Percentiles rank a stretch among this genome's conserved stretches.
These are phyloP conservation scores for Hoplostethus atlanticus DNA, from an alignment of 2,797 vertebrate species.

Conservation along the genomic window DNA sequence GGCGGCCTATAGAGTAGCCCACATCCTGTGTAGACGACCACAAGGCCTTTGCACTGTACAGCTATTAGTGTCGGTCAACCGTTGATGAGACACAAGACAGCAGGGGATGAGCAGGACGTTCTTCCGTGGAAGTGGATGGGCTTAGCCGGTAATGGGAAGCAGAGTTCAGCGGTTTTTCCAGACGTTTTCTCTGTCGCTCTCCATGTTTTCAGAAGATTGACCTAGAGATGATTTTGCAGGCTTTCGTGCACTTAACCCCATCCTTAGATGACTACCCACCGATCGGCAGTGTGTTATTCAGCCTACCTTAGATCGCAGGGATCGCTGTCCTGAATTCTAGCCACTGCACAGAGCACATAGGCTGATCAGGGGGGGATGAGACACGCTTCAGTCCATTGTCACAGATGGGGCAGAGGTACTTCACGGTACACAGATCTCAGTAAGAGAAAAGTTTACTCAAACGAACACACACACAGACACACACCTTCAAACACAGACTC, in stretches of 20 bases:
- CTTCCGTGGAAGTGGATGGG: slow-evolving; percentile 21
- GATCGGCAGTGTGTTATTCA: background rate
- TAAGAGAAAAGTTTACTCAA: slow-evolving; percentile 45
- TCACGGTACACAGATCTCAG: slow-evolving; percentile 45
- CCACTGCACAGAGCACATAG: no score
- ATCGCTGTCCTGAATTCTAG: background rate
- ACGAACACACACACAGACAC: background rate
- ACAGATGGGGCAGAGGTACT: slow-evolving; percentile 16
- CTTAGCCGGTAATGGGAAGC: slow-evolving; percentile 59
- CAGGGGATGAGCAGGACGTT: slow-evolving; percentile 48
- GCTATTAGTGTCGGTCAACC: slow-evolving; percentile 64
- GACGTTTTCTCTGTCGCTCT: slow-evolving; percentile 39
- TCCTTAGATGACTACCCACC: slow-evolving; percentile 17
- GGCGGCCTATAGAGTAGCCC: slow-evolving; percentile 42
- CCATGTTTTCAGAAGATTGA: slow-evolving; percentile 36
- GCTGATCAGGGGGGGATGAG: slow-evolving; percentile 8
- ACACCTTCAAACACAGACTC: background rate
- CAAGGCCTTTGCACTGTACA: slow-evolving; percentile 43
- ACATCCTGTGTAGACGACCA: slow-evolving; percentile 69
- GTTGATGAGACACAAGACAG: slow-evolving; percentile 55
- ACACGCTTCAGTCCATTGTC: slow-evolving; percentile 30
- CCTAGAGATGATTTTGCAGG: slow-evolving; percentile 28
- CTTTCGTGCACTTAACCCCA: slow-evolving; percentile 41
- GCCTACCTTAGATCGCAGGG: background rate
- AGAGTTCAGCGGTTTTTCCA: slow-evolving; percentile 20